Conservation (phyloP, 2,113 vertebrate genomes). For the Arvicanthis niloticus region DNA sequence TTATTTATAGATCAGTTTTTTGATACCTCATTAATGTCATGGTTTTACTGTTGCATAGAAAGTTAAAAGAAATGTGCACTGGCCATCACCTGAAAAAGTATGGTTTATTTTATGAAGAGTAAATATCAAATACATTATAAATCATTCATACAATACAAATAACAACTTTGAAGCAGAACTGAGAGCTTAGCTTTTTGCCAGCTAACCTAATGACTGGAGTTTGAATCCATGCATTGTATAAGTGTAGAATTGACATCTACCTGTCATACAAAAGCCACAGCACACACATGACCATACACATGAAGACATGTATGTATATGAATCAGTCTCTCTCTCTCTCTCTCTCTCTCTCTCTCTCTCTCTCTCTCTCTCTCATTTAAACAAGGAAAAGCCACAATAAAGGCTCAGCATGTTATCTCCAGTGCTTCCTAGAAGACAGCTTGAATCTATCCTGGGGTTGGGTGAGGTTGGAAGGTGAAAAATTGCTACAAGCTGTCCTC, state of each 20-base stretch:
- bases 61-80: background rate
- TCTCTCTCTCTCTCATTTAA: no score
- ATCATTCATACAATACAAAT: background rate
- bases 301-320: background rate
- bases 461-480: background rate
- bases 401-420: background rate
- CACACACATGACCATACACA: no score
- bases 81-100: background rate
- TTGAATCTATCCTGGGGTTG: background rate
- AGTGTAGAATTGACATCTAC: no score
- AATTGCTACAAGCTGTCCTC: background rate
- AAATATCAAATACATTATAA: background rate
- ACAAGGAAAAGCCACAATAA: background rate
- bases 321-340: no score
- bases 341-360: no score
- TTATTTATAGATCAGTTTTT: background rate
- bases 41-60: background rate
- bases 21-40: background rate
- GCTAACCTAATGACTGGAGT: no score
- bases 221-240: accelerated
- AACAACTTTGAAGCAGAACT: background rate
- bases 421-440: background rate
- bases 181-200: background rate
- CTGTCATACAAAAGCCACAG: no score
- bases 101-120: background rate